phyloP scores from a whole-genome alignment of 2,797 vertebrate genomes.

The Vultur gryphus region DNA sequence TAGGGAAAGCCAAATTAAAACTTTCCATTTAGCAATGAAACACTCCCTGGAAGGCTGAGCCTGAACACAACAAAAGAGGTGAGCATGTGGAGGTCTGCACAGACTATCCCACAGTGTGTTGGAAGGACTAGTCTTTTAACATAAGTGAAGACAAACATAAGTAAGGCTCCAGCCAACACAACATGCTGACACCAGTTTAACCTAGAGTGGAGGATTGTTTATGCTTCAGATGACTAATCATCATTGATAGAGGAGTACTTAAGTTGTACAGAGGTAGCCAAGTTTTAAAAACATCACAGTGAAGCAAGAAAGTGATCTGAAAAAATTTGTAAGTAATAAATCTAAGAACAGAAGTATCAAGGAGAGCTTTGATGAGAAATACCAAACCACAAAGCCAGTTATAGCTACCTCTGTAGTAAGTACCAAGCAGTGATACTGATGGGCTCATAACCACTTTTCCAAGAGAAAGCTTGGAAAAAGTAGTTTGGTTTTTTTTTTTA shows the following conservation, averaged over 20 bases:
- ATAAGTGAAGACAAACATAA: background rate
- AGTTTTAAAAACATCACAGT: background rate
- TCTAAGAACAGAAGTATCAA: background rate
- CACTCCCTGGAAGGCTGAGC: conserved; percentile 11
- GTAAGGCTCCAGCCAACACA: background rate
- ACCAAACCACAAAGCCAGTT: background rate
- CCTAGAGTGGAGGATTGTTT: background rate
- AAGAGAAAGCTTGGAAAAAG: background rate
- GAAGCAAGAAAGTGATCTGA: background rate
- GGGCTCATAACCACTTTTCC: background rate
- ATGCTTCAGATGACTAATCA: background rate
- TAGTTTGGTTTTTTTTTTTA: background rate
- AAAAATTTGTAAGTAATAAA: background rate
- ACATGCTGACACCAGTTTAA: conserved; percentile 15
- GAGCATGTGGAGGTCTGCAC: background rate
- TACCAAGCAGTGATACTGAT: background rate
- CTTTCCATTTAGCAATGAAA: conserved; percentile 38
- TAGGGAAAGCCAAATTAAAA: conserved; percentile 46
- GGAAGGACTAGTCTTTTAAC: background rate
- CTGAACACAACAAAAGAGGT: conserved; percentile 19
- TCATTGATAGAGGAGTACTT: background rate
- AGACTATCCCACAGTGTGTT: background rate
- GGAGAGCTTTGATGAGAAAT: background rate
- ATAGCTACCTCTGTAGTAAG: background rate
- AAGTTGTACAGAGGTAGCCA: background rate